These are phyloP conservation scores for Chionodraco myersi DNA, from an alignment of 2,113 vertebrate genomes.

Conservation along the genomic window DNA sequence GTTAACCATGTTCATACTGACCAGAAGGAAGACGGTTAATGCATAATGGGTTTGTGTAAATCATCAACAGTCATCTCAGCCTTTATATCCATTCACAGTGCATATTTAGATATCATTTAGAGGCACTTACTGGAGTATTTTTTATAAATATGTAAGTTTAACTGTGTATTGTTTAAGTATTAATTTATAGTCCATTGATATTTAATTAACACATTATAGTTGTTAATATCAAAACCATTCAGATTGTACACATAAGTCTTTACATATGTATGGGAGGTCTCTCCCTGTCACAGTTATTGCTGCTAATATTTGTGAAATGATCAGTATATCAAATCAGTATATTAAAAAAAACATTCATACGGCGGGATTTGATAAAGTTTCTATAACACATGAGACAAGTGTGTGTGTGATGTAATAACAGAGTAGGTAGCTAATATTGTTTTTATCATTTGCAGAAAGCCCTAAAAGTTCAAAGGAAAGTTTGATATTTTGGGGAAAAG, in stretches of 20 bases:
- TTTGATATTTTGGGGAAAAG: neutral
- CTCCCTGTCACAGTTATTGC: neutral
- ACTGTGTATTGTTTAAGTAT: neutral
- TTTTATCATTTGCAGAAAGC: neutral
- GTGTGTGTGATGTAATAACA: neutral
- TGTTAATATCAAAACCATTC: slow-evolving; percentile 5
- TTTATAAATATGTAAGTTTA: neutral
- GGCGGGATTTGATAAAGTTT: slow-evolving; percentile 17
- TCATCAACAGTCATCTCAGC: slow-evolving; percentile 19
- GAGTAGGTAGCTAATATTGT: neutral
- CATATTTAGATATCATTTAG: neutral
- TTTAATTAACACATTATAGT: neutral
- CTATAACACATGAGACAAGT: slow-evolving; percentile 7
- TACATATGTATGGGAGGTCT: neutral
- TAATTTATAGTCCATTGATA: neutral
- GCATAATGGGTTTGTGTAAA: slow-evolving; percentile 25
- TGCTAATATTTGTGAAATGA: neutral
- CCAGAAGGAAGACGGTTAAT: neutral
- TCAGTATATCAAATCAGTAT: neutral
- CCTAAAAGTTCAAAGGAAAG: neutral
- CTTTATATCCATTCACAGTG: slow-evolving; percentile 4
- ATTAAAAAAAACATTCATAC: neutral
- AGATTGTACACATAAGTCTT: neutral
- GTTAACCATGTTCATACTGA: slow-evolving; percentile 1
- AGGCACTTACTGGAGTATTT: slow-evolving; percentile 43